Evolutionary conservation across 2,797 vertebrate species (phyloP).

Genomic region (Streptopelia turtur): DNA sequence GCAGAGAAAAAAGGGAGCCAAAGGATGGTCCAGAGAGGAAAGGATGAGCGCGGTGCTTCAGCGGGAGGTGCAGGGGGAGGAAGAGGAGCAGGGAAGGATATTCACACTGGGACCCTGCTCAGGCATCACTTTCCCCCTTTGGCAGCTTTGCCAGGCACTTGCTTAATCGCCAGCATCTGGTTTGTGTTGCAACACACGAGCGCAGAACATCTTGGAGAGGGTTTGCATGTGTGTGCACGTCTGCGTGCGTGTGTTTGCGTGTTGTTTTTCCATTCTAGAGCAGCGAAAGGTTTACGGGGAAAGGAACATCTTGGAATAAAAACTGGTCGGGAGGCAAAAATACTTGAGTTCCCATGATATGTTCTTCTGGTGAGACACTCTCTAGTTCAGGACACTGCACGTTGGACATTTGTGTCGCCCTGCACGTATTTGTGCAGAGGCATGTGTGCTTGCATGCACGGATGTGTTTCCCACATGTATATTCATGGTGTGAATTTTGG

Average conservation of each 20-base stretch:
- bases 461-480: not conserved
- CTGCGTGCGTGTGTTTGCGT: no score
- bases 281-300: not conserved
- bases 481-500: no score
- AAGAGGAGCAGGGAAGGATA: not conserved
- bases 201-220: not conserved
- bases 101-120: not conserved
- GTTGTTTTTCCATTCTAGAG: not conserved
- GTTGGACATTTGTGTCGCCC: no score
- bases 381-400: not conserved
- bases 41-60: not conserved
- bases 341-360: not conserved
- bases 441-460: fast-evolving
- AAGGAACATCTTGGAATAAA: not conserved
- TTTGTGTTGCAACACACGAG: not conserved
- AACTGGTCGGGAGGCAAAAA: not conserved
- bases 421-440: not conserved
- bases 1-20: not conserved
- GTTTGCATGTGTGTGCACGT: not conserved
- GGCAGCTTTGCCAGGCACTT: not conserved
- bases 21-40: not conserved
- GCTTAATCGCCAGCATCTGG: not conserved
- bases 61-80: no score
- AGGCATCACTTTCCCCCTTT: not conserved
- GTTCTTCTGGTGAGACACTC: not conserved